A percentile compares a stretch with the other conserved stretches of the same genome.
These are phyloP conservation scores for Oryzaephilus surinamensis DNA, from an alignment of 1,140 invertebrate genomes.

Conservation along the genomic window DNA sequence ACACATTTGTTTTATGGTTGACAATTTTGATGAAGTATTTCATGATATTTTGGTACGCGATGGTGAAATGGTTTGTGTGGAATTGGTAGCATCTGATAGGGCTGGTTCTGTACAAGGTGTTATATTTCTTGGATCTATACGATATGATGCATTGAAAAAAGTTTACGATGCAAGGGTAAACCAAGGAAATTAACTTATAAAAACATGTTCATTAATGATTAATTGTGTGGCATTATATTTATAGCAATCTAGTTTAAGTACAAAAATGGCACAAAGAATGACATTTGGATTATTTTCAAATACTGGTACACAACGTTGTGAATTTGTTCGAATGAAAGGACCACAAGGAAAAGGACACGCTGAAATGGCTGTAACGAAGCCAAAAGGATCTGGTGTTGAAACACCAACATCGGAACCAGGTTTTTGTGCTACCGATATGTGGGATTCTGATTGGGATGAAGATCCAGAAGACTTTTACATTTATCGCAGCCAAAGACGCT, in stretches of 20 bases:
- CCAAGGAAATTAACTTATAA: background rate
- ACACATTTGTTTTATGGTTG: constrained; percentile 97
- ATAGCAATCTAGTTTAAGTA: constrained; percentile 81
- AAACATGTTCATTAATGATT: background rate
- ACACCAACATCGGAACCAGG: constrained; percentile 91
- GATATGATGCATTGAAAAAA: constrained; percentile 92
- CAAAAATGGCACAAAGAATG: constrained; percentile 92
- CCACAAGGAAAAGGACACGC: constrained; percentile 93
- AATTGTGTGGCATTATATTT: constrained; percentile 14
- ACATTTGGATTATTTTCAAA: constrained; percentile 84
- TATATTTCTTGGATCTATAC: constrained; percentile 92
- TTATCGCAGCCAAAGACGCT: constrained; percentile 66
- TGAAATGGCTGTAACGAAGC: constrained; percentile 93
- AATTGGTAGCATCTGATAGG: constrained; percentile 84
- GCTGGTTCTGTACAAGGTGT: constrained; percentile 77
- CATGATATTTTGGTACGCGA: constrained; percentile 91
- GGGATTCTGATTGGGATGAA: constrained; percentile 78
- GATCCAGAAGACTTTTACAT: constrained; percentile 76
- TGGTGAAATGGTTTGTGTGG: constrained; percentile 97
- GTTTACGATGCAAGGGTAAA: constrained; percentile 92
- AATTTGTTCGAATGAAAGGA: constrained; percentile 97
- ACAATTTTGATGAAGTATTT: constrained; percentile 99
- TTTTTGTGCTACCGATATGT: constrained; percentile 69
- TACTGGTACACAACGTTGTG: constrained; percentile 71
- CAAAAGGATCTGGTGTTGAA: constrained; percentile 82